Evolutionary conservation across 1,140 invertebrate genomes (phyloP), one percentile per base, ranked within the genome.

Genomic region (Sitobion miscanthi): DNA sequence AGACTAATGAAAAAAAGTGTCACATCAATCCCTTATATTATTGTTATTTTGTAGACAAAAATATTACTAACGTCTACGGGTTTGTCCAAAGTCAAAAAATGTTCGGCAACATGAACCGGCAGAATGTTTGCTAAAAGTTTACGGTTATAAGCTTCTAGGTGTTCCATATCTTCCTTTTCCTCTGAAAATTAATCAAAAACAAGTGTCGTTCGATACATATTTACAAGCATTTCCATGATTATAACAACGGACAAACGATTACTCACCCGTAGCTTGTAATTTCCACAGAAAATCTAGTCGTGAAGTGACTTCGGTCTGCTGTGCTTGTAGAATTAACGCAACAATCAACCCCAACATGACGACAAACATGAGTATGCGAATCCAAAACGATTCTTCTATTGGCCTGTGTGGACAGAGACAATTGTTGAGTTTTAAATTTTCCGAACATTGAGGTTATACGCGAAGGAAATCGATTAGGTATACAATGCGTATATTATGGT

Each of bases 141-240:
- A 94, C 98, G 96, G 95, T 99, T 99, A 95, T 99, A 98, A 42
- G 98, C 98, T 95, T 99, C 98, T 93, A 99, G 95, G 95, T 98
- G 97, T 95, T 99, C 98, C 97, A 98, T 99, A 94, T 99, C 98
- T 95, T 98, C 98, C 94, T 99, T 98, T 95, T 99, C 98, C 95
- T 98, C 97, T 98, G 95, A 57, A 95, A 62, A 95, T 88, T 83
- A 85, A 87, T 93, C 89, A 83, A 23, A 86, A 85, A 38, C 23
- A 35, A n/a, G 20, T 8, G 35, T 57, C 3, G 1, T 62, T 21
- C 6, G 25, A 38, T 25, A 35, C 20, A 14, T 38, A 38, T 38
- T 47, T 47, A 47, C 45, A 47, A 8, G 45, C 9, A 47, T 47
- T 47, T 47, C 0, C 45, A 2, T 5, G 11, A 90, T 38, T 23